phyloP scores from a whole-genome alignment of 1,140 invertebrate species.

The Hypsibius dujardini region DNA sequence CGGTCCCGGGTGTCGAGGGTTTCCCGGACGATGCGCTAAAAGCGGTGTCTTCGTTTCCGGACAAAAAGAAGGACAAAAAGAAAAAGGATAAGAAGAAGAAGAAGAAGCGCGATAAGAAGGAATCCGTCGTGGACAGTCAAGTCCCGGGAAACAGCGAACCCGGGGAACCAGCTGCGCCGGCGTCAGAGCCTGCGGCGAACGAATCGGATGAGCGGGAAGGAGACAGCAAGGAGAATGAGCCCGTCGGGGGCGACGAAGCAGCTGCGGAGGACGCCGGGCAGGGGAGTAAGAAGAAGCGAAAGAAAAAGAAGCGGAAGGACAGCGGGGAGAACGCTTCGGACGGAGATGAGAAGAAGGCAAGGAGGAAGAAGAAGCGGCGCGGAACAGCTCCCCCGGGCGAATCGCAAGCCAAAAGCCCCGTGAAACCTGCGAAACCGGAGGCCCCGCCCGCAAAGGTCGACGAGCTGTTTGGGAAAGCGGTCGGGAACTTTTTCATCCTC shows the following conservation, averaged over 20 bases:
- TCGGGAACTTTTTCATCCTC: neutral
- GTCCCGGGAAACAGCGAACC: too few relatives aligned
- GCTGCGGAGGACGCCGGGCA: neutral
- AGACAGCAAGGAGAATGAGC: too few relatives aligned
- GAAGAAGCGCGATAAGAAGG: too few relatives aligned
- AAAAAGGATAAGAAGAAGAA: conserved; percentile 3
- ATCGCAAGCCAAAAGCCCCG: too few relatives aligned
- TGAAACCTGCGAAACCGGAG: too few relatives aligned
- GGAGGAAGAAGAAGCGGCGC: neutral
- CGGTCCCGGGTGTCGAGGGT: neutral
- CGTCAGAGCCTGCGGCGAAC: too few relatives aligned
- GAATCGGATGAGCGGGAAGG: too few relatives aligned
- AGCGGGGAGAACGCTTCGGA: neutral
- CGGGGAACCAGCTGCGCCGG: too few relatives aligned
- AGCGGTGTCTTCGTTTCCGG: too few relatives aligned
- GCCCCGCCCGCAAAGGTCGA: too few relatives aligned
- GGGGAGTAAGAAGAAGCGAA: neutral
- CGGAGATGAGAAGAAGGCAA: neutral
- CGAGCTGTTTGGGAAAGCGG: neutral
- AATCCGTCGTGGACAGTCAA: too few relatives aligned
- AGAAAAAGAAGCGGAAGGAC: conserved; percentile 5
- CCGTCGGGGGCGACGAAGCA: neutral
- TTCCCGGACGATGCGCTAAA: neutral
- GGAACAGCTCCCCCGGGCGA: neutral
- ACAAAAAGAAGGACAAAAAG: neutral